Conservation (phyloP, 2,797 vertebrate species). For the Melanotaenia nigrans region DNA sequence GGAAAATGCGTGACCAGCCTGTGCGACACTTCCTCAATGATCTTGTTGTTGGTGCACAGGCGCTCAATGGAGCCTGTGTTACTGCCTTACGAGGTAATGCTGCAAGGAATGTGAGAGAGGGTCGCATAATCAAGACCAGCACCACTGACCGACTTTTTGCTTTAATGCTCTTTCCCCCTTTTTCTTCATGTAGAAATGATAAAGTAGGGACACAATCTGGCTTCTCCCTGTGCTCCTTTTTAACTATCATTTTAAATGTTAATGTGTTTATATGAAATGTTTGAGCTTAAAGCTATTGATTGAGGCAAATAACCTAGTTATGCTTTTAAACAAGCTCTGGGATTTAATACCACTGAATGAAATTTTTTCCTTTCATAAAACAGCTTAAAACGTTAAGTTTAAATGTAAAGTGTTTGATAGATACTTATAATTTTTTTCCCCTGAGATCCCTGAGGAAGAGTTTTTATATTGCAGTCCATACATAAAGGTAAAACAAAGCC, state of each 20-base stretch:
- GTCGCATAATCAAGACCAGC: slow-evolving; percentile 68
- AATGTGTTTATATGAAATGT: not conserved
- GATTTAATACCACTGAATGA: not conserved
- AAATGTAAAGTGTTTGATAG: no score
- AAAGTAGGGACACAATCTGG: slow-evolving; percentile 36
- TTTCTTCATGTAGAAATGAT: slow-evolving; percentile 30
- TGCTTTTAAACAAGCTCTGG: no score
- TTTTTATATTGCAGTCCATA: not conserved
- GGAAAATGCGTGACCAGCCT: slow-evolving; percentile 72
- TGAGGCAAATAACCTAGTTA: not conserved
- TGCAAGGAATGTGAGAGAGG: slow-evolving; percentile 71
- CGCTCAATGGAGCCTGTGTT: slow-evolving; percentile 77
- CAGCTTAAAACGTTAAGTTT: not conserved
- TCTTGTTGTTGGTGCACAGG: slow-evolving; percentile 70
- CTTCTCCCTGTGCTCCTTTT: not conserved
- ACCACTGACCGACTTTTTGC: slow-evolving; percentile 62
- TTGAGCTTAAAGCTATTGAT: not conserved
- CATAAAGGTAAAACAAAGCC: not conserved
- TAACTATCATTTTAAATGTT: not conserved
- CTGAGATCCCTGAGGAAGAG: not conserved
- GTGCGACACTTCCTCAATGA: slow-evolving; percentile 77
- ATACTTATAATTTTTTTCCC: not conserved
- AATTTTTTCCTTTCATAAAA: not conserved
- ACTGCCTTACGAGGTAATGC: slow-evolving; percentile 71
- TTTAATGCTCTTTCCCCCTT: slow-evolving; percentile 23